Conservation (phyloP, 2,888 invertebrate genomes). For the Itoplectis maculator region DNA sequence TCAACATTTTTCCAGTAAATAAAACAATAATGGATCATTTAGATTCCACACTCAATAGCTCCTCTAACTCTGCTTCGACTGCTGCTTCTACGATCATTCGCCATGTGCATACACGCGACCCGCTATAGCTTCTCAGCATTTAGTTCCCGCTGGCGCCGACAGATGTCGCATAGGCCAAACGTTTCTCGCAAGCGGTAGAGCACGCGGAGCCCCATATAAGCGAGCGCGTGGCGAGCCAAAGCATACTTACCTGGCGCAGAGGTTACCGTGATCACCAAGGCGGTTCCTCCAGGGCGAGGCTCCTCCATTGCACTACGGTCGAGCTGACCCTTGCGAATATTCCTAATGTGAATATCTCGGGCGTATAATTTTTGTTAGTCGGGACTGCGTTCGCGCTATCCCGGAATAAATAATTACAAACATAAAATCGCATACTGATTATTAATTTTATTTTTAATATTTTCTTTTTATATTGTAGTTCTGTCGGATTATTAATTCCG, state of each 20-base stretch:
- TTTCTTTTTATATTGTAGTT: too few species aligned
- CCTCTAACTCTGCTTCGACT: too few species aligned
- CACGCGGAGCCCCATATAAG: not conserved
- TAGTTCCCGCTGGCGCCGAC: not conserved
- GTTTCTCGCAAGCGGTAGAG: not conserved
- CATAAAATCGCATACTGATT: not conserved
- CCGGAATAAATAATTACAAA: constrained; percentile 31
- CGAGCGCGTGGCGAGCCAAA: constrained; percentile 15
- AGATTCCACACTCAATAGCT: too few species aligned
- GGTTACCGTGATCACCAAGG: constrained; percentile 85
- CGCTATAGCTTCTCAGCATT: not conserved
- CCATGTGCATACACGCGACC: too few species aligned
- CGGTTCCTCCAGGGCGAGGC: constrained; percentile 85
- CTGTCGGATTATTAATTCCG: too few species aligned
- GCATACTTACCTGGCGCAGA: constrained; percentile 85
- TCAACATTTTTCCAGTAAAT: too few species aligned
- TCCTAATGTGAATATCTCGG: constrained; percentile 86
- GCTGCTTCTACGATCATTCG: too few species aligned
- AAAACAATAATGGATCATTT: too few species aligned
- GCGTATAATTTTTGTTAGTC: constrained; percentile 82
- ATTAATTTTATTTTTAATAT: not conserved
- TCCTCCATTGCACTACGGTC: constrained; percentile 87
- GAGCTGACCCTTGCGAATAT: constrained; percentile 86
- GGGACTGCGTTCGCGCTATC: constrained; percentile 80
- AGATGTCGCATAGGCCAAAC: not conserved